Percentiles rank a stretch among this genome's conserved stretches.
Conservation (phyloP, 1,140 invertebrate species). For the Melitaea cinxia region DNA sequence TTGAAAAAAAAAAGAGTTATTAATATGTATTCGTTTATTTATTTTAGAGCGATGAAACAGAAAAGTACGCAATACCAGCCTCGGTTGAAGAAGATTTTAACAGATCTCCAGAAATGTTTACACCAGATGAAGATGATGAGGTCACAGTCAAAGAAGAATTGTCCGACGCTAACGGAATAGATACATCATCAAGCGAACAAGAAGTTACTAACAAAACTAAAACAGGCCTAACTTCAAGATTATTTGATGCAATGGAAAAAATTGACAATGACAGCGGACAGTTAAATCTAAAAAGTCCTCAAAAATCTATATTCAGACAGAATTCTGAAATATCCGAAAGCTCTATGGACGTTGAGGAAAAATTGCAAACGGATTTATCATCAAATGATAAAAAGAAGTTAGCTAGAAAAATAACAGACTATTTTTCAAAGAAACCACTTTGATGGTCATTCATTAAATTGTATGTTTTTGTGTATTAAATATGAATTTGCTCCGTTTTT, state of each 20-base stretch:
- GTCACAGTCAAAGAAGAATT: not conserved
- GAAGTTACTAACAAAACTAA: not conserved
- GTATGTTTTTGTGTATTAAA: not conserved
- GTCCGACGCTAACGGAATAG: no score
- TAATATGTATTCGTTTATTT: not conserved
- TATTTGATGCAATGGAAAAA: slow-evolving; percentile 63
- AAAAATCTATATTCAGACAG: slow-evolving; percentile 32
- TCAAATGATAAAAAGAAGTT: slow-evolving; percentile 77
- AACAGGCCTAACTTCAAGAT: slow-evolving; percentile 39
- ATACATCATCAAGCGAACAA: not conserved
- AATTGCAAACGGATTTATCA: slow-evolving; percentile 43
- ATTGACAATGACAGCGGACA: slow-evolving; percentile 52
- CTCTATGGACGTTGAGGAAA: slow-evolving; percentile 35
- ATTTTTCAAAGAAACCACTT: slow-evolving; percentile 60
- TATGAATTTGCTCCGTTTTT: not conserved
- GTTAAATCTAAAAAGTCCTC: slow-evolving; percentile 49
- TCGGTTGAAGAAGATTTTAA: slow-evolving; percentile 6
- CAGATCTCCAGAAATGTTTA: slow-evolving; percentile 33
- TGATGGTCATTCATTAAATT: not conserved
- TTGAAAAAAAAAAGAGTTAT: not conserved
- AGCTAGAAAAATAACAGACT: slow-evolving; percentile 68
- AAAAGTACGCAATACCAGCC: slow-evolving; percentile 1
- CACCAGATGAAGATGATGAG: slow-evolving; percentile 23
- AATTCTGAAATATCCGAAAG: slow-evolving; percentile 7
- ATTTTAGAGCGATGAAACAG: slow-evolving; percentile 22